Conservation (phyloP, 2,113 vertebrate species). For the Rhinopomastus cyanomelas region DNA sequence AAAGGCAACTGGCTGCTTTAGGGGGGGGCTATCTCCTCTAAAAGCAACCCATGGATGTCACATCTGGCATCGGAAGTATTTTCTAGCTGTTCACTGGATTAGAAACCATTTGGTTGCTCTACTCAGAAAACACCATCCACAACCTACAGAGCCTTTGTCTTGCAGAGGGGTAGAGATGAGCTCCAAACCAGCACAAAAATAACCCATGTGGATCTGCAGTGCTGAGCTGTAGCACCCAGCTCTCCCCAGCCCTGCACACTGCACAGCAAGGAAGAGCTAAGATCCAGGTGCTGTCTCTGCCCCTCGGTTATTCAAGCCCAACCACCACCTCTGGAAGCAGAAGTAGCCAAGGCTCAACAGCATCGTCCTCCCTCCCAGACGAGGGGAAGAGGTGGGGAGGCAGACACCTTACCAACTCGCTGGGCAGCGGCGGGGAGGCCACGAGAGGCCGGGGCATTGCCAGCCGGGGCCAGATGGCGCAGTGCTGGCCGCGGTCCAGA, state of each 20-base stretch:
- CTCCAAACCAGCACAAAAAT: too few relatives aligned
- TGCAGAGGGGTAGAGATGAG: too few relatives aligned
- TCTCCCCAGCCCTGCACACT: constrained; percentile 13
- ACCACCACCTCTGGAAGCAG: neutral
- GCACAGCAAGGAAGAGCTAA: neutral
- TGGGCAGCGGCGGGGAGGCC: constrained; percentile 83
- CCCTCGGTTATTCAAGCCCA: rapidly evolving
- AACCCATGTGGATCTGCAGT: too few relatives aligned
- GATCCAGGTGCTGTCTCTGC: neutral
- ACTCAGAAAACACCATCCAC: neutral
- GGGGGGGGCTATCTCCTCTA: neutral
- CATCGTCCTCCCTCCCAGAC: neutral
- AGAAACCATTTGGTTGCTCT: neutral
- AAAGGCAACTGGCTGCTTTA: neutral
- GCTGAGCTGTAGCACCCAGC: constrained; percentile 71
- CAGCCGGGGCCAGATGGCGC: constrained; percentile 86
- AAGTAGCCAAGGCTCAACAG: neutral
- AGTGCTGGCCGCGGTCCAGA: constrained; percentile 89
- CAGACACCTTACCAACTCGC: constrained; percentile 82
- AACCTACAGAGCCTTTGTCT: neutral
- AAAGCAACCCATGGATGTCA: neutral
- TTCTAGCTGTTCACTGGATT: neutral
- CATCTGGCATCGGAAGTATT: neutral
- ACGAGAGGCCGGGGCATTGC: constrained; percentile 84
- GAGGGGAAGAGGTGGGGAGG: neutral